Evolutionary conservation across 2,797 vertebrate genomes (phyloP).

Genomic region (Adelosebastes latens): DNA sequence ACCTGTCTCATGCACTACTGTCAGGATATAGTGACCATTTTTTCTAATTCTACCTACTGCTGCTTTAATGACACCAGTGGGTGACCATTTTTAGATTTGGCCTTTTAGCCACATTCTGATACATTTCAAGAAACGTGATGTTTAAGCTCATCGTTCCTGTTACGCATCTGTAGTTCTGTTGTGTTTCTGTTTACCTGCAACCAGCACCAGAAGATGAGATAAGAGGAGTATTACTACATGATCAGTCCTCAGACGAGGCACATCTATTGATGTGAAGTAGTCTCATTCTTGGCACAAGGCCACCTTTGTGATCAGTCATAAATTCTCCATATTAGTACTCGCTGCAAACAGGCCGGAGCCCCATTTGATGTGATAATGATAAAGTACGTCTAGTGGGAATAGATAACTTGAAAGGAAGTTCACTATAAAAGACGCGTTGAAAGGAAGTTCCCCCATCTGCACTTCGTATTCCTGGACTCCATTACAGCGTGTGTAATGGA

Average conservation of each 20-base stretch:
- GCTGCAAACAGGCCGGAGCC: neutral
- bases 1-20: too few relatives aligned
- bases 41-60: too few relatives aligned
- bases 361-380: conserved; percentile 2
- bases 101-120: neutral
- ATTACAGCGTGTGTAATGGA: conserved; percentile 37
- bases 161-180: neutral
- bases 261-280: conserved; percentile 14
- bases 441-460: conserved; percentile 30
- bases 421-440: conserved; percentile 21
- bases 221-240: conserved; percentile 11
- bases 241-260: conserved; percentile 7
- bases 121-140: neutral
- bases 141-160: neutral
- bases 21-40: too few relatives aligned
- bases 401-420: neutral
- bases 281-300: conserved; percentile 18
- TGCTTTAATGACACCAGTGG: neutral
- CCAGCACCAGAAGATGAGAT: neutral
- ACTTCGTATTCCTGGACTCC: conserved; percentile 22
- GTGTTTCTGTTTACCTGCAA: neutral
- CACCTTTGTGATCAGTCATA: conserved; percentile 15
- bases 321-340: neutral
- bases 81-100: neutral
- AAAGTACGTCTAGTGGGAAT: neutral